Base-by-base conservation (phyloP, 2,113 vertebrate species). In the Rhadina sibilatrix region DNA sequence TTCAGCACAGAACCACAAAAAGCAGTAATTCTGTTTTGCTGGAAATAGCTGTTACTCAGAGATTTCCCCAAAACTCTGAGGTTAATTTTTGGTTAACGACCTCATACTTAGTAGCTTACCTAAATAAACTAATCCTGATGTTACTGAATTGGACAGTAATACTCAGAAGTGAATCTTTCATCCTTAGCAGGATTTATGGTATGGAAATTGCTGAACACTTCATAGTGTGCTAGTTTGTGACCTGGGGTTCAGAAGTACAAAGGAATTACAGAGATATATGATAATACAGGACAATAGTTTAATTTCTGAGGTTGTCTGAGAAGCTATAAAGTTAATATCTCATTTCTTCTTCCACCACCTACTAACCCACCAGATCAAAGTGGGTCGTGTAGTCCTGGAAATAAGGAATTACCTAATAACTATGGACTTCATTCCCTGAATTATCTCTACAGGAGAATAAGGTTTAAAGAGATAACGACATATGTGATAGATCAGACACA, bases 291-390 rank as follows among this genome's bases (percentile, higher is more conserved):
- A 92, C 88, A 93, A 91, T 54, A 93, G 82, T 89, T 97, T 96
- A 92, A 96, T 95, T 96, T 95, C 90, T 77, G 86, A 92, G 92
- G 92, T 94, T 95, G 90, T 77, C 92, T 94, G 79, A 86, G 92
- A 81, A 89, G 53, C 83, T 93, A 77, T 93, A 80, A 93, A 93
- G 91, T 91, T 94, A 95, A 88, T 93, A 88, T 88, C 81, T 95
- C 92, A 93, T 80, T 84, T 83, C 78, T 93, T 77, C 66, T 93
- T 93, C 87, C 16, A 74, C 77, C 81, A 87, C 89, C 89, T 91
- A 87, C 84, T 89, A 93, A 88, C 87, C 82, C 47, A 78, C 35
- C 83, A 72, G 92, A 96, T 95, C 91, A 95, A 93, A 93, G 79
- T 77, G 78, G 75, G 82, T 93, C 60, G 21, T 2, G 1, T 59